Conservation (phyloP, 64 coral and sea anemone species). For the Stylophora pistillata region DNA sequence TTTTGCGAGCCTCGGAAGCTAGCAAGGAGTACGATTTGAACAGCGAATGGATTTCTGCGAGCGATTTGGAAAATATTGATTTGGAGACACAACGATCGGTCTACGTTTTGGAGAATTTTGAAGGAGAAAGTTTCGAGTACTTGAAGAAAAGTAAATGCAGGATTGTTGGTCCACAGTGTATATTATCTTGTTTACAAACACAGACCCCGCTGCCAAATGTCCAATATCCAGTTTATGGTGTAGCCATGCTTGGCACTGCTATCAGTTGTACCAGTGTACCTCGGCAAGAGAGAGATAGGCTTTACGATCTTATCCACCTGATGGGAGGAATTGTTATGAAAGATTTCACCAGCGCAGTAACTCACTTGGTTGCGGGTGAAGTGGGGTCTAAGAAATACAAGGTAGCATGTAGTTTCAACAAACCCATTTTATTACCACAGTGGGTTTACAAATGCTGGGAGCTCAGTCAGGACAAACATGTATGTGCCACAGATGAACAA, state of each 20-base stretch:
- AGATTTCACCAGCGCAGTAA: constrained; percentile 82
- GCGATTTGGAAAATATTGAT: constrained; percentile 52
- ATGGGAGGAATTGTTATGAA: constrained; percentile 82
- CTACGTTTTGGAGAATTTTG: constrained; percentile 77
- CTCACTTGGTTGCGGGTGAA: constrained; percentile 95
- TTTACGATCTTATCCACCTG: constrained; percentile 68
- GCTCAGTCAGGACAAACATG: constrained; percentile 38
- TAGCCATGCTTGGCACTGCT: constrained; percentile 68
- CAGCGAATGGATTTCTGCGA: constrained; percentile 44
- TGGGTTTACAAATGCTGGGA: constrained; percentile 86
- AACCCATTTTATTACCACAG: constrained; percentile 74
- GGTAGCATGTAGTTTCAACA: constrained; percentile 63
- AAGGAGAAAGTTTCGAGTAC: constrained; percentile 71
- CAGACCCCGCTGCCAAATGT: constrained; percentile 65
- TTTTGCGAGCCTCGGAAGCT: constrained; percentile 57
- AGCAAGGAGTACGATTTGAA: constrained; percentile 64
- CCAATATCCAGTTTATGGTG: constrained; percentile 60
- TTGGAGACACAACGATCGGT: constrained; percentile 48
- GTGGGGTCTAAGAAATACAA: constrained; percentile 92
- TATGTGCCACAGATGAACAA: constrained; percentile 69
- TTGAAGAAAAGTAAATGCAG: constrained; percentile 68
- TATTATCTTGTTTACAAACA: constrained; percentile 79
- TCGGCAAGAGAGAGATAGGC: constrained; percentile 63
- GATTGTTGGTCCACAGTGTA: constrained; percentile 83
- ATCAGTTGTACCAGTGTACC: constrained; percentile 80